Evolutionary conservation across 2,888 invertebrate genomes (phyloP).

Genomic region (Eulithis testata): DNA sequence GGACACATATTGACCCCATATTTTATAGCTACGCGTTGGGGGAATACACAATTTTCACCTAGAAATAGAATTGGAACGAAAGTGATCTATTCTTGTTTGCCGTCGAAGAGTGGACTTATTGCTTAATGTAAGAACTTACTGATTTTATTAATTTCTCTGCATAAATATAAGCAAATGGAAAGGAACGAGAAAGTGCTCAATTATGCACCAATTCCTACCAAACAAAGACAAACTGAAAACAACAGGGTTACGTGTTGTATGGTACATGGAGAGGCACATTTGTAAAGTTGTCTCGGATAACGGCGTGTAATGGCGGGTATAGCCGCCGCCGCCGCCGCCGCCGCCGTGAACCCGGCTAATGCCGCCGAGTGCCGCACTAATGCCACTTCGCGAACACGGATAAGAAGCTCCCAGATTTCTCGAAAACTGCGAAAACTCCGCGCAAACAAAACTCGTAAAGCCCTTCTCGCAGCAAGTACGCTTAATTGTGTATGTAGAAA

Average conservation of each 20-base stretch:
- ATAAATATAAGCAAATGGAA: no score
- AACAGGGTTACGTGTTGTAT: neutral
- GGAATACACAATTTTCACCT: constrained; percentile 40
- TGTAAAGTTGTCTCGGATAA: constrained; percentile 9
- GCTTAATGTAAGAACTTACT: neutral
- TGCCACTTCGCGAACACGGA: constrained; percentile 27
- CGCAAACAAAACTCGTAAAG: constrained; percentile 39
- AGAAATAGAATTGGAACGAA: constrained; percentile 20
- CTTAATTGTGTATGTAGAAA: constrained; percentile 40
- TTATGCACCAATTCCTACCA: neutral
- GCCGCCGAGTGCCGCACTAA: constrained; percentile 13
- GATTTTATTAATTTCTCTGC: neutral
- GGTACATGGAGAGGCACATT: constrained; percentile 4
- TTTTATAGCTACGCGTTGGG: constrained; percentile 37
- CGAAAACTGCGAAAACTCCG: constrained; percentile 29
- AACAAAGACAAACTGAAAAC: neutral
- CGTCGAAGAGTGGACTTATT: neutral
- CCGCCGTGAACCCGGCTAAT: constrained; percentile 5
- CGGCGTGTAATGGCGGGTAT: constrained; percentile 1
- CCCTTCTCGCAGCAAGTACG: constrained; percentile 30
- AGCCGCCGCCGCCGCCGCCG: neutral
- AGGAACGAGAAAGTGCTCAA: neutral
- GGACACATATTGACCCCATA: constrained; percentile 43
- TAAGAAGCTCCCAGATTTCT: constrained; percentile 32
- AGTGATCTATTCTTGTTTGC: constrained; percentile 25